These are phyloP conservation scores for Chelon labrosus DNA, from an alignment of 2,797 vertebrate species.

Conservation along the genomic window DNA sequence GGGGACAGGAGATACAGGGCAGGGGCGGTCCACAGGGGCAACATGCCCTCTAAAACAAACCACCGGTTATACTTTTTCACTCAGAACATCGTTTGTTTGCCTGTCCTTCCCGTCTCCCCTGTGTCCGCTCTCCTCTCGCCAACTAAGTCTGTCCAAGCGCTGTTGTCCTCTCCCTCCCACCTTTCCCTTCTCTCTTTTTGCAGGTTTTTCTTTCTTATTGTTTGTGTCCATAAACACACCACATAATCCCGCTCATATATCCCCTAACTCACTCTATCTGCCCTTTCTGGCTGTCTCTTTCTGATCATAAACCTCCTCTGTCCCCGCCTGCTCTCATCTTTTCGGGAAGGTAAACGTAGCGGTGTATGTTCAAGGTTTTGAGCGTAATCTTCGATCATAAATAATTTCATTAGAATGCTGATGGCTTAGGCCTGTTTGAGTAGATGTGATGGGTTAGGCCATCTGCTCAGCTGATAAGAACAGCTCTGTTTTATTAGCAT, in stretches of 20 bases:
- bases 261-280: slow-evolving; percentile 52
- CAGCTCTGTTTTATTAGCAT: slow-evolving; percentile 85
- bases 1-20: slow-evolving; percentile 57
- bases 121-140: slow-evolving; percentile 55
- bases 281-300: slow-evolving; percentile 56
- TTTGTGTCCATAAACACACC: slow-evolving; percentile 64
- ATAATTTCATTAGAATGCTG: slow-evolving; percentile 86
- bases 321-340: slow-evolving; percentile 58
- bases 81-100: slow-evolving; percentile 77
- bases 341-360: slow-evolving; percentile 68
- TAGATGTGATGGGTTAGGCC: slow-evolving; percentile 83
- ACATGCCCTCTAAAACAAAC: slow-evolving; percentile 81
- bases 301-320: slow-evolving; percentile 66
- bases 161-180: slow-evolving; percentile 43
- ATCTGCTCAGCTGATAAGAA: slow-evolving; percentile 85
- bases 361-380: slow-evolving; percentile 82
- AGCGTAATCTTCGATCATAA: slow-evolving; percentile 83
- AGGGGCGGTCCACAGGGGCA: slow-evolving; percentile 62
- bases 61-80: slow-evolving; percentile 79
- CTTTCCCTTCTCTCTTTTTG: slow-evolving; percentile 33
- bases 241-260: slow-evolving; percentile 27
- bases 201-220: slow-evolving; percentile 19
- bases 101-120: slow-evolving; percentile 75
- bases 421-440: slow-evolving; percentile 81
- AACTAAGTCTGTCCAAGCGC: slow-evolving; percentile 56